Evolutionary conservation across 2,113 vertebrate species (phyloP).

Genomic region (Peromyscus maniculatus): DNA sequence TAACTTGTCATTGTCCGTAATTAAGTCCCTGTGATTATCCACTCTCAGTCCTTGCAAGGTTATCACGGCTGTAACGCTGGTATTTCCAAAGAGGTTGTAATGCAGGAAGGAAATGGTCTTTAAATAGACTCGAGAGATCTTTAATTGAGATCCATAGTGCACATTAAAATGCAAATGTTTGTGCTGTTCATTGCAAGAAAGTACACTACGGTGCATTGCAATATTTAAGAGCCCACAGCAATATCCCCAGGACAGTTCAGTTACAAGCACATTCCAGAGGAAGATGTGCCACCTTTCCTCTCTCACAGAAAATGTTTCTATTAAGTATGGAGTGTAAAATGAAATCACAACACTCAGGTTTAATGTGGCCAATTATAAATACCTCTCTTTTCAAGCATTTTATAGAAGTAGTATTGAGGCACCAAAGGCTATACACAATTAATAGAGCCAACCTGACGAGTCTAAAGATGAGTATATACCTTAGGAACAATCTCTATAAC

Average conservation of each 20-base stretch:
- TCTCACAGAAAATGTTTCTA: not conserved
- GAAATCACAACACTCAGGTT: not conserved
- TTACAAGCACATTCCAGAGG: not conserved
- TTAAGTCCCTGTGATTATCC: slow-evolving; percentile 8
- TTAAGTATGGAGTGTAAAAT: not conserved
- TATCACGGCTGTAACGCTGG: not conserved
- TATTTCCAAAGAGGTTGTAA: slow-evolving; percentile 53
- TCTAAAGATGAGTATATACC: too few species aligned
- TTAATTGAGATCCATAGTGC: slow-evolving; percentile 66
- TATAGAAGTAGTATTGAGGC: not conserved
- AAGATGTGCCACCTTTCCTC: not conserved
- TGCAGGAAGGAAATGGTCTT: not conserved
- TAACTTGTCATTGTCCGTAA: slow-evolving; percentile 57
- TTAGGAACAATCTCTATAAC: not conserved
- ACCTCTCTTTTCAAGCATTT: not conserved
- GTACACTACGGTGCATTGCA: not conserved
- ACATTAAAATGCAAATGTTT: slow-evolving; percentile 71
- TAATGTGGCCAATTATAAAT: not conserved
- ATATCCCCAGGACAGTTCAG: not conserved
- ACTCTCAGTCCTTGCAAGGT: slow-evolving; percentile 30
- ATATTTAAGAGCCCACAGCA: not conserved
- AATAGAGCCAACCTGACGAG: not conserved
- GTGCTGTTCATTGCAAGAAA: not conserved
- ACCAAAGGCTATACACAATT: not conserved
- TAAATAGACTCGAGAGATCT: slow-evolving; percentile 51